These are phyloP conservation scores for Bradynema listronoti DNA, from an alignment of 1,140 invertebrate species.

Conservation along the genomic window DNA sequence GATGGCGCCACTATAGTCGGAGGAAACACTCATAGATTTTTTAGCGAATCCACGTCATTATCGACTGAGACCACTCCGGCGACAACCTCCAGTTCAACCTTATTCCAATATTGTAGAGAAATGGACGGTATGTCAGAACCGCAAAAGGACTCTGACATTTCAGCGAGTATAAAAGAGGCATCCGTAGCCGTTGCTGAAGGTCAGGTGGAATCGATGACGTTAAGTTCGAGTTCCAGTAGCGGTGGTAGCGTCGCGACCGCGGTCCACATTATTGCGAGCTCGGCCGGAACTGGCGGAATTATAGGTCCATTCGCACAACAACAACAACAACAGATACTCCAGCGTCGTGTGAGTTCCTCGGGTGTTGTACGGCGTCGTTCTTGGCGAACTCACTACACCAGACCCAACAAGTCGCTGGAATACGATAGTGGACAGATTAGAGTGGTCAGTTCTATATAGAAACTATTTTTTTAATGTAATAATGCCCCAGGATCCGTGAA, in stretches of 20 bases:
- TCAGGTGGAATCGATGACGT: not conserved
- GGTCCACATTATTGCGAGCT: constrained; percentile 5
- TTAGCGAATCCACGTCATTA: not conserved
- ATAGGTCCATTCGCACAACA: not conserved
- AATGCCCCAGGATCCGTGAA: too few species aligned
- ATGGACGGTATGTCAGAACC: too few species aligned
- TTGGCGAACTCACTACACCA: constrained; percentile 40
- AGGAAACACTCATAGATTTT: constrained; percentile 5
- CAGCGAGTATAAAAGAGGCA: too few species aligned
- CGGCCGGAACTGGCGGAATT: not conserved
- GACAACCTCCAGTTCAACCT: too few species aligned
- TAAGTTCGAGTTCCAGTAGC: constrained; percentile 16
- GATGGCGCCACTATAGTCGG: not conserved
- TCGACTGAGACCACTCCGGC: too few species aligned
- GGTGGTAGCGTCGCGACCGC: constrained; percentile 17
- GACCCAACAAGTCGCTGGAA: constrained; percentile 44
- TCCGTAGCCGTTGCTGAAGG: too few species aligned
- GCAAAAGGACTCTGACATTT: too few species aligned
- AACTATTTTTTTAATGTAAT: too few species aligned
- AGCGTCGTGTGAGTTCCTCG: constrained; percentile 8
- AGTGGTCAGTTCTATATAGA: constrained; percentile 29
- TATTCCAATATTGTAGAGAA: too few species aligned
- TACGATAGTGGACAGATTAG: constrained; percentile 62
- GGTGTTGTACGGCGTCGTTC: constrained; percentile 37
- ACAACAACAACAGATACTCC: constrained; percentile 2